Evolutionary conservation across 2,113 vertebrate genomes (phyloP).

Genomic region (Tenrec ecaudatus): DNA sequence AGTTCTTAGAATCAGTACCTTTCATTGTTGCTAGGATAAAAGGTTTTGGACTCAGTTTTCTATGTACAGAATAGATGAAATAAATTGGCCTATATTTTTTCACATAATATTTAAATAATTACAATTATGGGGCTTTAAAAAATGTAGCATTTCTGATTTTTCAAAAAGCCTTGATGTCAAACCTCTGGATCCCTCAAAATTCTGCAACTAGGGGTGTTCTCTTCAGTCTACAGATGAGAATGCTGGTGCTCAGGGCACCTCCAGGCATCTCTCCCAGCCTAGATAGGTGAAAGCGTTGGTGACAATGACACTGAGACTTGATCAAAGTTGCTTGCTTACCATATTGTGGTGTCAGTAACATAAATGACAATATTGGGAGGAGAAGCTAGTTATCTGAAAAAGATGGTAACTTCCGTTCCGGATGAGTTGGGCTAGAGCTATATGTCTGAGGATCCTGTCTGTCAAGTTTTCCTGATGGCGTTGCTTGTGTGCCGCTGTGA

Average conservation of each 20-base stretch:
- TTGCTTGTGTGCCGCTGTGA: neutral
- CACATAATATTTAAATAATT: neutral
- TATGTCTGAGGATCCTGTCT: neutral
- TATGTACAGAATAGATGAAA: slow-evolving; percentile 9
- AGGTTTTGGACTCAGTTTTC: neutral
- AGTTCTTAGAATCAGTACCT: slow-evolving; percentile 5
- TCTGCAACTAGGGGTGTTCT: neutral
- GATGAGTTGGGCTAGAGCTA: too few species aligned
- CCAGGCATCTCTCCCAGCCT: neutral
- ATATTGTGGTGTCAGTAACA: neutral
- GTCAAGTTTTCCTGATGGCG: too few species aligned
- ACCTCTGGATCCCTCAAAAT: slow-evolving; percentile 14
- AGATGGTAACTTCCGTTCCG: neutral
- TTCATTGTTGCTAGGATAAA: slow-evolving; percentile 37
- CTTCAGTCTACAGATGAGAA: neutral
- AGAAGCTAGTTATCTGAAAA: neutral
- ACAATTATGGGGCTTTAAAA: neutral
- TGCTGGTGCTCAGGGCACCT: neutral
- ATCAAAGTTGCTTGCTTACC: neutral
- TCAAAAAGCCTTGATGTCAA: neutral
- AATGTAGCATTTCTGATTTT: neutral
- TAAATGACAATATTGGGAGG: neutral
- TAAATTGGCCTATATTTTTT: neutral
- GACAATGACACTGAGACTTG: neutral
- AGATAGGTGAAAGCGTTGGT: neutral